Evolutionary conservation across 2,888 invertebrate genomes (phyloP).

Genomic region (Leuctra nigra): DNA sequence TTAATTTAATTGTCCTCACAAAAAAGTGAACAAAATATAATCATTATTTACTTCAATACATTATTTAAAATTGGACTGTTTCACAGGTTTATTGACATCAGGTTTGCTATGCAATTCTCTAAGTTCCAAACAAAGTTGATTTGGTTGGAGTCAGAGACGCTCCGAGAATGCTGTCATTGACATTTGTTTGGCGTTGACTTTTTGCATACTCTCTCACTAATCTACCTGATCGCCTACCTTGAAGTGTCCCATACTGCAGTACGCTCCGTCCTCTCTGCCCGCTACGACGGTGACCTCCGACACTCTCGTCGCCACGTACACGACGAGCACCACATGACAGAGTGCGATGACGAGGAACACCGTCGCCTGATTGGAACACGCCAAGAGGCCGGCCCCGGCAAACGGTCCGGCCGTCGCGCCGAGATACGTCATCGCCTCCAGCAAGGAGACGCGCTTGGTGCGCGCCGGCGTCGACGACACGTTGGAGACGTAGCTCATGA

Average conservation of each 20-base stretch:
- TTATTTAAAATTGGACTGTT: no score
- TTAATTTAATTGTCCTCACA: no score
- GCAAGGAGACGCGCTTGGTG: conserved; percentile 39
- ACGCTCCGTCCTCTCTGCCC: background rate
- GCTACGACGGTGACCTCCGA: conserved; percentile 26
- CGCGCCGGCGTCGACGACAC: conserved; percentile 36
- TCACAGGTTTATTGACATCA: no score
- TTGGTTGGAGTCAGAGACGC: no score
- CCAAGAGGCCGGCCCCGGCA: conserved; percentile 38
- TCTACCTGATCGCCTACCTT: conserved; percentile 14
- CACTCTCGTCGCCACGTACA: conserved; percentile 36
- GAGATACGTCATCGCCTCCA: conserved; percentile 42
- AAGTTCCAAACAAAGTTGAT: no score
- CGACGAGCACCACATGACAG: conserved; percentile 35
- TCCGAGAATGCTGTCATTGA: no score
- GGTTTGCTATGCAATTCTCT: no score
- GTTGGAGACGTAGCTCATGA: conserved; percentile 37
- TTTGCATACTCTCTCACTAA: no score
- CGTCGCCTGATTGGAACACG: conserved; percentile 35
- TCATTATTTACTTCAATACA: no score
- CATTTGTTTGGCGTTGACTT: no score
- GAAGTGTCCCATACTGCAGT: conserved; percentile 20
- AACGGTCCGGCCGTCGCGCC: conserved; percentile 41
- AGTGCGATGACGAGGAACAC: conserved; percentile 37
- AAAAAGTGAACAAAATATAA: no score